Evolutionary conservation across 1,140 invertebrate genomes (phyloP), one percentile per base, ranked within the genome.

Genomic region (Drosophila suzukii): DNA sequence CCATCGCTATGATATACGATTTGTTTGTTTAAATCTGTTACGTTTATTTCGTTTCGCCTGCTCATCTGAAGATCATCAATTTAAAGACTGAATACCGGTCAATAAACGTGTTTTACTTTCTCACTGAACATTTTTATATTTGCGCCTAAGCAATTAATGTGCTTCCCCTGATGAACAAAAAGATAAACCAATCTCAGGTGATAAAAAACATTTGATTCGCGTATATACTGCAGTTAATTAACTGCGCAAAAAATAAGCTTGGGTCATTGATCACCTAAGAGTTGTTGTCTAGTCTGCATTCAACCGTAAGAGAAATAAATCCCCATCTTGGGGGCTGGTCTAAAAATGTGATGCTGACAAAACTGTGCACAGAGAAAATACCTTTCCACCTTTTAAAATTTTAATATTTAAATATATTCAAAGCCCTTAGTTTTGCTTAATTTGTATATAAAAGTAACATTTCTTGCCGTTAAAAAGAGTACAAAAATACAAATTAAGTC

Each of bases 241-340:
- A 55, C 53, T 75, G 80, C 80, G 75, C 75, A 83, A 61, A 58
- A 78, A 51, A 44, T 38, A 11, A 51, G 30, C 56, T 59, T 54
- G 59, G 81, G 61, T 84, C 81, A 84, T 46, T 71, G 76, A 77
- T 67, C 81, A 79, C 32, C 51, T 38, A 41, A 46, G 15, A 67
- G 44, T 15, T 59, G 57, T 74, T 51, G 58, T 78, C 53, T 63
- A 58, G 27, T 27, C 38, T 38, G 36, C 7, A 10, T 12, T 54
- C 12, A 4, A 41, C 0, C 15, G 7, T 12, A 38, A 13, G 7
- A 50, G 5, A 60, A 61, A 68, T 61, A 41, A 73, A 54, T 38
- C 68, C 70, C 70, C 68, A 60, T 36, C 38, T 5, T 43, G 56
- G 67, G 47, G 56, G 70, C 67, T 24, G 32, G 47, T 60, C 66